Evolutionary conservation across 2,797 vertebrate species (phyloP).

Genomic region (Rhyacichthys aspro): DNA sequence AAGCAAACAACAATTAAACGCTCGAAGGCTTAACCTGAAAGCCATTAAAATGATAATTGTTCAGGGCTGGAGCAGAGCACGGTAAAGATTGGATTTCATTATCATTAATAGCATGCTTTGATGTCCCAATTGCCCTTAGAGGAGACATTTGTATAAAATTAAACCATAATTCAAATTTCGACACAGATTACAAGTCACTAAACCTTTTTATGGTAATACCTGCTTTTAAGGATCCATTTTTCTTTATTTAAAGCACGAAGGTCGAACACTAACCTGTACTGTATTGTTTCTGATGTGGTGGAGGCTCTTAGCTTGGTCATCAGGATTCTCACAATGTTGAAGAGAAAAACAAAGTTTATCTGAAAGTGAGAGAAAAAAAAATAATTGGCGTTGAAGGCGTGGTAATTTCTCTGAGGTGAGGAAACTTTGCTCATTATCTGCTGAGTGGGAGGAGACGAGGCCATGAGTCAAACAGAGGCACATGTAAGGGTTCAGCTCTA

Average conservation of each 20-base stretch:
- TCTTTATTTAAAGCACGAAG: neutral
- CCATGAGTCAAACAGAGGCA: conserved; percentile 12
- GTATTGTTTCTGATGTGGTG: conserved; percentile 96
- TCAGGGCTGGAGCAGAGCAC: neutral
- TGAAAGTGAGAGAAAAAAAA: conserved; percentile 55
- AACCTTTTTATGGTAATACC: too few species aligned
- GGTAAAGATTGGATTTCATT: conserved; percentile 4
- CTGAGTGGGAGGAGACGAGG: conserved; percentile 17
- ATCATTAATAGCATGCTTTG: neutral
- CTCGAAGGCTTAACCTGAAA: conserved; percentile 4
- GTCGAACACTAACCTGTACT: conserved; percentile 87
- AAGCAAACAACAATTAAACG: conserved; percentile 9
- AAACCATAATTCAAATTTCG: conserved; percentile 1
- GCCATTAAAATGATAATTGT: conserved; percentile 1
- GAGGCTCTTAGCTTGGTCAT: conserved; percentile 97
- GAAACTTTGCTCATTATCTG: conserved; percentile 30
- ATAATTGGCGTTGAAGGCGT: conserved; percentile 16
- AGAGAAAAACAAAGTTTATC: conserved; percentile 98
- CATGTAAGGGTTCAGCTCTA: too few species aligned
- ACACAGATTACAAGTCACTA: neutral
- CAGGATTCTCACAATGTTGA: conserved; percentile 97
- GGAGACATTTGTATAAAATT: conserved; percentile 18
- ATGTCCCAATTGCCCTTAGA: neutral
- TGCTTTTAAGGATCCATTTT: too few species aligned
- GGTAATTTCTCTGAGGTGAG: conserved; percentile 13